Evolutionary conservation across 2,888 invertebrate species (phyloP).

Genomic region (Torymus tubicola): DNA sequence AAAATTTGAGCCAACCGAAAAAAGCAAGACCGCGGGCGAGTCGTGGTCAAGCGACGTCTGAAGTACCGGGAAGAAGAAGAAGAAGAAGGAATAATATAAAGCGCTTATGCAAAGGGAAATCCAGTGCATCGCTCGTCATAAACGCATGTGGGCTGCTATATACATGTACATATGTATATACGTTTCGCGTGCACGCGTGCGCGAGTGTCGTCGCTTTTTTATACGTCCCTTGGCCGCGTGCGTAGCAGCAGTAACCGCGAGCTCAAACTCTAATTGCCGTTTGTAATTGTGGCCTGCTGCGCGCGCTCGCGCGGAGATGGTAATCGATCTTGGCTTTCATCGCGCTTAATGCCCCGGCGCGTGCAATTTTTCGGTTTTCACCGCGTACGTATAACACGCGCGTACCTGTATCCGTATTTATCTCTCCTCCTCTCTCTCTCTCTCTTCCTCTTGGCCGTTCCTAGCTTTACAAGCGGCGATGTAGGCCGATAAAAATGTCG

Average conservation of each 20-base stretch:
- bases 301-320: background rate
- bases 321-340: conserved; percentile 45
- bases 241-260: conserved; percentile 50
- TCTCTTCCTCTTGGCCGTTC: too few species aligned
- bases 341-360: conserved; percentile 18
- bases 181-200: background rate
- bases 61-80: background rate
- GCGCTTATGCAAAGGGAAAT: background rate
- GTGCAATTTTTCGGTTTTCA: conserved; percentile 33
- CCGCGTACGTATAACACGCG: background rate
- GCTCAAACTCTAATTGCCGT: conserved; percentile 52
- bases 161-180: too few species aligned
- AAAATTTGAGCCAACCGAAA: conserved; percentile 18
- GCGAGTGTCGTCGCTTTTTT: background rate
- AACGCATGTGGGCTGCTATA: too few species aligned
- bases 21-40: conserved; percentile 1
- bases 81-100: background rate
- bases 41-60: background rate
- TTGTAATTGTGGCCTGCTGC: conserved; percentile 26
- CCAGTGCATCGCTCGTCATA: too few species aligned
- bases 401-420: background rate
- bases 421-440: too few species aligned
- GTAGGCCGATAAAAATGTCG: conserved; percentile 35
- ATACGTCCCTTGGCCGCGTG: conserved; percentile 29
- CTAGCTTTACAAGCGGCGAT: background rate